phyloP scores from a whole-genome alignment of 2,888 invertebrate species.

The Ennomos fuscantarius region DNA sequence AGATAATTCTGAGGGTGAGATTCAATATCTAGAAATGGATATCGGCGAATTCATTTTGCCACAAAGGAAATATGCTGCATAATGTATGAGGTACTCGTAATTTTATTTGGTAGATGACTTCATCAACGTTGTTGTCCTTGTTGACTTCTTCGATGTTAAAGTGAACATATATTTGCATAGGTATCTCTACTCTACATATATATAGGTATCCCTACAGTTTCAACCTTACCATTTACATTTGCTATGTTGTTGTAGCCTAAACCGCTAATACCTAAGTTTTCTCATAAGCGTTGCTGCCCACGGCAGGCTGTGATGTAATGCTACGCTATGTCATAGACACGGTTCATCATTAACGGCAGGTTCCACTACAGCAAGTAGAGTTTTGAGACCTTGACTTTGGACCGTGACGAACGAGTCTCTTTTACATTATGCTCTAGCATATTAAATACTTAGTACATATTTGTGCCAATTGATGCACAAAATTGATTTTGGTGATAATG shows the following conservation, averaged over 20 bases:
- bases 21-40: too few relatives aligned
- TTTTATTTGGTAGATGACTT: conserved; percentile 23
- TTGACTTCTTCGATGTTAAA: conserved; percentile 15
- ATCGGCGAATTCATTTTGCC: too few relatives aligned
- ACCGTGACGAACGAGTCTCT: conserved; percentile 33
- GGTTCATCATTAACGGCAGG: conserved; percentile 43
- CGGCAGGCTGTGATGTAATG: conserved; percentile 30
- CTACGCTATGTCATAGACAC: conserved; percentile 28
- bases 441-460: neutral
- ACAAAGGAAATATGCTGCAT: too few relatives aligned
- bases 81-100: conserved; percentile 4
- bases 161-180: conserved; percentile 13
- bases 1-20: too few relatives aligned
- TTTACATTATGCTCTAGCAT: conserved; percentile 15
- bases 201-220: conserved; percentile 22
- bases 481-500: too few relatives aligned
- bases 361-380: conserved; percentile 34
- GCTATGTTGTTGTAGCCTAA: conserved; percentile 19
- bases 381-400: conserved; percentile 46
- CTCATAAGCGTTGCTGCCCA: conserved; percentile 24
- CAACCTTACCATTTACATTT: conserved; percentile 23
- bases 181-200: conserved; percentile 22
- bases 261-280: conserved; percentile 12
- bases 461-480: too few relatives aligned
- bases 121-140: conserved; percentile 19